Conservation (phyloP, 2,113 vertebrate genomes). For the Pan paniscus region DNA sequence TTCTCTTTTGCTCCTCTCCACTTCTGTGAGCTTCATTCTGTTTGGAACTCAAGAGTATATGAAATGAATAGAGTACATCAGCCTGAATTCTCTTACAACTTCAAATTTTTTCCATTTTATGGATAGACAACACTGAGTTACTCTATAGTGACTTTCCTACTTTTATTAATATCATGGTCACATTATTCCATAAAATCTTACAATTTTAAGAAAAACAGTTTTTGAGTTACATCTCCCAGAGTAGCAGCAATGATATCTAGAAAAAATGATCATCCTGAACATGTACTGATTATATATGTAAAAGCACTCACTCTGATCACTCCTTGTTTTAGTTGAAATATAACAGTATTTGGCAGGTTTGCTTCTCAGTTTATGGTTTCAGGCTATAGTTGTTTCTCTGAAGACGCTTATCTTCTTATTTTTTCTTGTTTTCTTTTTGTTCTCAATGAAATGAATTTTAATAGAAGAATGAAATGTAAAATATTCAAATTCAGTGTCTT, state of each 20-base stretch:
- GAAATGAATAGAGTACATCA: neutral
- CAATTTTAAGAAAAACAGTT: neutral
- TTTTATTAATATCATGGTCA: neutral
- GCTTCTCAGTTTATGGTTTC: neutral
- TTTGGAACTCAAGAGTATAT: neutral
- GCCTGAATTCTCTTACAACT: neutral
- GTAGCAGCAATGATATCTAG: neutral
- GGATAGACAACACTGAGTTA: neutral
- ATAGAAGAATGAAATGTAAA: neutral
- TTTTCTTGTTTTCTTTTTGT: neutral
- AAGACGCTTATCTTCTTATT: neutral
- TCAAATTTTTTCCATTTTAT: neutral
- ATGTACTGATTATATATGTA: accelerated
- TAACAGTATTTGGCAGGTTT: neutral
- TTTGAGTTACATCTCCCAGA: neutral
- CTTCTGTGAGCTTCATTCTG: neutral
- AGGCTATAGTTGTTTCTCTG: neutral
- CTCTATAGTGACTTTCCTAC: neutral
- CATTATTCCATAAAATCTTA: neutral
- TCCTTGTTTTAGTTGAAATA: neutral
- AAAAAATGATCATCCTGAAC: neutral
- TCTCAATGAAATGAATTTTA: neutral
- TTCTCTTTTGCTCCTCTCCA: neutral
- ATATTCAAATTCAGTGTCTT: neutral
- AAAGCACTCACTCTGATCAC: neutral